A percentile compares a stretch with the other conserved stretches of the same genome.
phyloP scores from a whole-genome alignment of 2,113 vertebrate species.

The Haplochromis burtoni region DNA sequence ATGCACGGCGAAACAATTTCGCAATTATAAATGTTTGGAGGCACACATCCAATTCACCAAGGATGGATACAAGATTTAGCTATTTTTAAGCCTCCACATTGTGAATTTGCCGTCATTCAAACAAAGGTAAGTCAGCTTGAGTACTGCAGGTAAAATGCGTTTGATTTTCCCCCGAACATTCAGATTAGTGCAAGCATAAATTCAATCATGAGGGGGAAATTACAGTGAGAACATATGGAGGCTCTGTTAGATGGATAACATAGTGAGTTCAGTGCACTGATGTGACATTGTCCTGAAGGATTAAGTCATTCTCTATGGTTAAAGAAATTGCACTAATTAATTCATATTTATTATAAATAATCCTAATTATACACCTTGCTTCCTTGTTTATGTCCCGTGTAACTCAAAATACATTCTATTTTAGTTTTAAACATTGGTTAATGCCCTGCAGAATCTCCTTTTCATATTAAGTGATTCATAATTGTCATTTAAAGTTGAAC shows the following conservation, averaged over 20 bases:
- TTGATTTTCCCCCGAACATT: neutral
- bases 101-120: neutral
- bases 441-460: neutral
- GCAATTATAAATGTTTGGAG: neutral
- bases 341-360: neutral
- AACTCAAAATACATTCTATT: neutral
- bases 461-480: neutral
- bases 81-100: neutral
- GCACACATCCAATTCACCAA: neutral
- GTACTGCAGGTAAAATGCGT: fast-evolving
- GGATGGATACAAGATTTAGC: neutral
- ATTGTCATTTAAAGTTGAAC: neutral
- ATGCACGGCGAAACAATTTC: fast-evolving
- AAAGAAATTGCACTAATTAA: neutral
- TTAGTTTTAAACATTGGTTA: neutral
- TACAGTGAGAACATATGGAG: neutral
- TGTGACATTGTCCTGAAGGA: neutral
- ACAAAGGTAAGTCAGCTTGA: neutral
- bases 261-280: neutral
- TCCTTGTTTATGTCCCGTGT: neutral
- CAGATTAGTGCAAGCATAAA: neutral
- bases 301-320: neutral
- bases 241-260: neutral
- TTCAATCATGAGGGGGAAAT: neutral
- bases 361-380: neutral